Base-by-base conservation (phyloP, 2,113 vertebrate species). In the Mesoclemmys tuberculata region DNA sequence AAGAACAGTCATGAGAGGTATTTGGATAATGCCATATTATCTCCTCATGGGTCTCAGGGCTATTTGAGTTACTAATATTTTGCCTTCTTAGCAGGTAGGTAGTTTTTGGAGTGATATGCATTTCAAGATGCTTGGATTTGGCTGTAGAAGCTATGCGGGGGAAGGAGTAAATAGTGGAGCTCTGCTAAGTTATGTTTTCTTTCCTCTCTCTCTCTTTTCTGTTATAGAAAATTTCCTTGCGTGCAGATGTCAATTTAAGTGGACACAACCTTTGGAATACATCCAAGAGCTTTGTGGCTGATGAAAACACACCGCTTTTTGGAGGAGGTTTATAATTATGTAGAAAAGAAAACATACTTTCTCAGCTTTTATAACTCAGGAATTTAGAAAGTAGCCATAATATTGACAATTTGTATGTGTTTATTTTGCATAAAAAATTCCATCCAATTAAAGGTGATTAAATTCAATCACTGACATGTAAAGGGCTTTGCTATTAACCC, bases 161-260 rank as follows among this genome's bases (percentile, higher is more conserved):
- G 13, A 35, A n/a, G 46, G 0, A 24, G 18, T 52, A 61, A 11
- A 78, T 54, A 49, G 31, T 22, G n/a, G 21, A 26, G 26, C 35
- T 48, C 49, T 8, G 7, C 88, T 93, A 48, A 87, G n/a, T 2
- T 18, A 52, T 27, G n/a, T 44, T 74, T 84, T 52, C 85, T 49
- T 96, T 52, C 85, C 38, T 89, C 10, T 61, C 80, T 82, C 48
- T 82, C 81, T 96, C 61, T 91, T 90, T 93, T 84, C 74, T 79
- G 18, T 22, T 87, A 4, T 80, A 99, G 99, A 99, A 99, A 98
- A 99, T 99, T n/a, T 98, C 96, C 31, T 95, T 99, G 85, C 98
- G 94, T 9, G 98, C 98, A 0, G 98, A 98, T 84, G 98, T 92
- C 24, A 98, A 96, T 79, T 79, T 99, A 89, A 98, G 98, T 16